Percentiles rank a stretch among this genome's conserved stretches.
Conservation (phyloP, 2,113 vertebrate genomes). For the Nerophis ophidion region DNA sequence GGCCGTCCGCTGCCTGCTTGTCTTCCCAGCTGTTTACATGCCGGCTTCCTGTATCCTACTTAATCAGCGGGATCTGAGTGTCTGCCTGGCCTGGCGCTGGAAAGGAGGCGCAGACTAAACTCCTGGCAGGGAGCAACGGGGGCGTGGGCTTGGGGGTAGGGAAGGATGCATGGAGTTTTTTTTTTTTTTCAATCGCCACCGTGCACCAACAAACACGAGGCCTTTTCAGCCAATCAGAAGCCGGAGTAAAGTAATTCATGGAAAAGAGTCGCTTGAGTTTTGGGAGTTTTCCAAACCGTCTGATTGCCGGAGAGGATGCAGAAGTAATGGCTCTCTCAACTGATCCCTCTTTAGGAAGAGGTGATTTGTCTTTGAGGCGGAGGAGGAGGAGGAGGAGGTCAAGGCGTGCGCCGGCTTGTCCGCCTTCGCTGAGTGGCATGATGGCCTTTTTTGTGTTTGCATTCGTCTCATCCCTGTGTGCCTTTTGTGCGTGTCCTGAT, state of each 20-base stretch:
- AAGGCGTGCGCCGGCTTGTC: conserved; percentile 42
- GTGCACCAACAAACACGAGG: conserved; percentile 46
- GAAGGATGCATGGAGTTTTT: conserved; percentile 31
- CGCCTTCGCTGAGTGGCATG: conserved; percentile 30
- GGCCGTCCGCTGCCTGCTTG: conserved; percentile 23
- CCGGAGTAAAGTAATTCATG: neutral
- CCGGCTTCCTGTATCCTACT: conserved; percentile 57
- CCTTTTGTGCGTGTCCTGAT: conserved; percentile 13
- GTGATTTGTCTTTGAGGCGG: conserved; percentile 43
- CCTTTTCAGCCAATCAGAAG: neutral
- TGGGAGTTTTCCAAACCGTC: neutral
- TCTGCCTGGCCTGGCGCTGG: conserved; percentile 42
- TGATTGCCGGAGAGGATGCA: conserved; percentile 4
- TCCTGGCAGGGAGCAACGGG: conserved; percentile 28
- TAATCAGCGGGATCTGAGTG: conserved; percentile 62
- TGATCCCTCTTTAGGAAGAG: conserved; percentile 17
- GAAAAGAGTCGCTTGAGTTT: neutral
- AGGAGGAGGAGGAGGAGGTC: conserved; percentile 32
- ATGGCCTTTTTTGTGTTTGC: conserved; percentile 44
- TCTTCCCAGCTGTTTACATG: conserved; percentile 50
- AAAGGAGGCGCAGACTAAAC: conserved; percentile 56
- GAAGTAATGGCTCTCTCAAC: conserved; percentile 23
- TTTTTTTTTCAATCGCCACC: conserved; percentile 37
- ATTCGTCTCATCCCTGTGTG: conserved; percentile 37
- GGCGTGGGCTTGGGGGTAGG: neutral